Evolutionary conservation across 1,140 invertebrate species (phyloP).

Genomic region (Cephus cinctus): DNA sequence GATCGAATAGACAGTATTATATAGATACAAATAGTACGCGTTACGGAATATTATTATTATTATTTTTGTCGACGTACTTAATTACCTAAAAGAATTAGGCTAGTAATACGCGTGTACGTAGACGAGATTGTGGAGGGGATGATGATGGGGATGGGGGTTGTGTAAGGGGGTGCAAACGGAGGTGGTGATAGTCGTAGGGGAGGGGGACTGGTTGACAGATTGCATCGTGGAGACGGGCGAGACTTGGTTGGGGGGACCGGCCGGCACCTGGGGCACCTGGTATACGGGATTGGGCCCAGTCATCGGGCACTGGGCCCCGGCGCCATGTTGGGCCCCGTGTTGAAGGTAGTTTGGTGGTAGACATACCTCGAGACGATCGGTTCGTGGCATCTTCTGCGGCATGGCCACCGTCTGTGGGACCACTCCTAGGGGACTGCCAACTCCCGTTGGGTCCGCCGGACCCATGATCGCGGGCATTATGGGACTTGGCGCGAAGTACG

Average conservation of each 20-base stretch:
- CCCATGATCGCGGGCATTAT: slow-evolving; percentile 81
- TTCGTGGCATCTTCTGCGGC: slow-evolving; percentile 91
- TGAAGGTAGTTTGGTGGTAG: slow-evolving; percentile 58
- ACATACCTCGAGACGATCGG: slow-evolving; percentile 94
- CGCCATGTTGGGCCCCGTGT: slow-evolving; percentile 50
- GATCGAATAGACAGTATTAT: no score
- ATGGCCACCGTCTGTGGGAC: slow-evolving; percentile 81
- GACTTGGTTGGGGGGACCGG: slow-evolving; percentile 54
- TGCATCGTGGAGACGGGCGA: slow-evolving; percentile 55
- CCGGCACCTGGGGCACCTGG: slow-evolving; percentile 44
- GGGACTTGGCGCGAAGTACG: slow-evolving; percentile 82
- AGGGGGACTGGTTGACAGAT: slow-evolving; percentile 51
- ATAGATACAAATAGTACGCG: no score
- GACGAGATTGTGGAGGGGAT: slow-evolving; percentile 53
- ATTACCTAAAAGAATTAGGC: slow-evolving; percentile 13
- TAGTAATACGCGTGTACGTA: slow-evolving; percentile 55
- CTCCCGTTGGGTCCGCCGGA: slow-evolving; percentile 73
- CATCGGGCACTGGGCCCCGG: slow-evolving; percentile 49
- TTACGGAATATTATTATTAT: background rate
- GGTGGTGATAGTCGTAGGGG: slow-evolving; percentile 39
- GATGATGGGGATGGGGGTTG: slow-evolving; percentile 43
- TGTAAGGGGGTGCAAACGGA: slow-evolving; percentile 49
- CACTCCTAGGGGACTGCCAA: slow-evolving; percentile 69
- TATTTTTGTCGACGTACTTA: background rate
- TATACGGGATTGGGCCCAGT: slow-evolving; percentile 44